Percentiles rank a stretch among this genome's conserved stretches.
Evolutionary conservation across 92 coral and sea anemone genomes (phyloP).

Genomic region (Muricea muricata): DNA sequence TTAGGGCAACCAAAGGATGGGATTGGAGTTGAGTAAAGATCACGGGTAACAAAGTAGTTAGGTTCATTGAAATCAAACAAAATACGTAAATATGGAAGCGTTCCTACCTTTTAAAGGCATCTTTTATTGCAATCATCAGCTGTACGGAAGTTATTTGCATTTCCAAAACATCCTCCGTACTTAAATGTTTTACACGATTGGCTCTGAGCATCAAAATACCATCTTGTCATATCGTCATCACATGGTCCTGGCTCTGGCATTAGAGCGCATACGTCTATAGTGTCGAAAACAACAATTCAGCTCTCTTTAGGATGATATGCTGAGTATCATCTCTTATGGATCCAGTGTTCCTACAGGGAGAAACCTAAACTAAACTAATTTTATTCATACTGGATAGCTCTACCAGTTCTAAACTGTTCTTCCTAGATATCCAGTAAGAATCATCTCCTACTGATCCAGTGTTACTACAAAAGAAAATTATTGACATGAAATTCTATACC

Average conservation of each 20-base stretch:
- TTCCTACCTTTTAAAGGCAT: slow-evolving; percentile 62
- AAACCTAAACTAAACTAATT: background rate
- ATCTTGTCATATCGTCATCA: slow-evolving; percentile 42
- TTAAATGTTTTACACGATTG: slow-evolving; percentile 66
- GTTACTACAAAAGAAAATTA: background rate
- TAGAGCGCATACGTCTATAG: slow-evolving; percentile 64
- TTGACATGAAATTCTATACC: background rate
- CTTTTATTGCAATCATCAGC: slow-evolving; percentile 61
- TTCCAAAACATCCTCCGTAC: slow-evolving; percentile 92
- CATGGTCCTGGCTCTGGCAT: slow-evolving; percentile 74
- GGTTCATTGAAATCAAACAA: no score
- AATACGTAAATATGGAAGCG: background rate
- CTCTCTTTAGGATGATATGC: background rate
- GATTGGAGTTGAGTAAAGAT: no score
- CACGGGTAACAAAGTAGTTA: no score
- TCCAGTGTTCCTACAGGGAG: background rate
- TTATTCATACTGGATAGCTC: background rate
- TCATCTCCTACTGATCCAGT: no score
- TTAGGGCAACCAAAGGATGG: no score
- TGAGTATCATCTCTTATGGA: background rate
- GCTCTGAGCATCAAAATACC: slow-evolving; percentile 62
- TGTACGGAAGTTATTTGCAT: slow-evolving; percentile 76
- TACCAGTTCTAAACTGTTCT: no score
- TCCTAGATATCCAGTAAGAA: background rate
- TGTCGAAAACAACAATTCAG: no score